These are phyloP conservation scores for Hystrix cristata DNA, from an alignment of 2,113 vertebrate genomes.

Conservation along the genomic window DNA sequence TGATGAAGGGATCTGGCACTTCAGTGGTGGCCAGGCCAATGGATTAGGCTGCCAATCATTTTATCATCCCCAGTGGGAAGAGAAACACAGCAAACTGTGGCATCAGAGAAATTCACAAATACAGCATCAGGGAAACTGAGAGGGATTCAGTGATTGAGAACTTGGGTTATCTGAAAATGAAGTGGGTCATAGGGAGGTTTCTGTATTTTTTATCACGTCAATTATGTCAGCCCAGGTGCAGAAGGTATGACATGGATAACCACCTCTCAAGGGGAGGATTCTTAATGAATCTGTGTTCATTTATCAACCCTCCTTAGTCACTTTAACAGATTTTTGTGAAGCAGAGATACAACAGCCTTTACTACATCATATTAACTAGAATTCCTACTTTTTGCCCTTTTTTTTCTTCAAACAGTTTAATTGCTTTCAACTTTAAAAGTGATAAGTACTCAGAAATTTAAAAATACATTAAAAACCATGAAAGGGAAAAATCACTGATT, in stretches of 20 bases:
- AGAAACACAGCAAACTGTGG: neutral
- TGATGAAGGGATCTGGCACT: neutral
- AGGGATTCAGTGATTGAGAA: neutral
- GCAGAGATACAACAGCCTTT: neutral
- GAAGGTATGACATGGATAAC: accelerated
- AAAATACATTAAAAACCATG: neutral
- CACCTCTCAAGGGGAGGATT: neutral
- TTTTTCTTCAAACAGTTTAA: neutral
- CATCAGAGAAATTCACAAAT: neutral
- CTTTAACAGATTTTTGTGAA: neutral
- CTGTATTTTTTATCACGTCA: neutral
- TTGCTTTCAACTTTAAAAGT: neutral
- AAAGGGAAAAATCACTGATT: neutral
- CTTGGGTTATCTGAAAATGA: neutral
- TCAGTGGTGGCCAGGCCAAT: neutral
- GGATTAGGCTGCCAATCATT: neutral
- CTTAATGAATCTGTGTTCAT: neutral
- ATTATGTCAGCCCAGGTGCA: too few relatives aligned
- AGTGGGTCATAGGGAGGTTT: neutral
- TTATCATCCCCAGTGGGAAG: neutral
- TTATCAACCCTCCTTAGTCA: neutral
- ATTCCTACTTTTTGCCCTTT: neutral
- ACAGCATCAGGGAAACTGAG: neutral
- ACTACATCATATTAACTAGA: neutral
- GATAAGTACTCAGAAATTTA: neutral